phyloP scores from a whole-genome alignment of 2,888 invertebrate genomes.

The Hemithea aestivaria region DNA sequence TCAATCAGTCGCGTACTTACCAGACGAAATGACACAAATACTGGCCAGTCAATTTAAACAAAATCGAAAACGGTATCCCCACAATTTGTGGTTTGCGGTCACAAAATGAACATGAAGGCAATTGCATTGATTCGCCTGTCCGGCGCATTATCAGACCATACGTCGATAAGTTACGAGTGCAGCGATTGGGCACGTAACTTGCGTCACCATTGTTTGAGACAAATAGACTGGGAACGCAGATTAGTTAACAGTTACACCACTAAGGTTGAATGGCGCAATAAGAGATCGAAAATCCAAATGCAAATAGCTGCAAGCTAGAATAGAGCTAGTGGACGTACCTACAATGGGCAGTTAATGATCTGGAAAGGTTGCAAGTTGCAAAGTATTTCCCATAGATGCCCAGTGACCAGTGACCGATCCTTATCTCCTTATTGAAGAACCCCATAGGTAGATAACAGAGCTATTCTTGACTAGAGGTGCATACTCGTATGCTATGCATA shows the following conservation, averaged over 20 bases:
- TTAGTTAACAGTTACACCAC: constrained; percentile 19
- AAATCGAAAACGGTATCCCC: constrained; percentile 21
- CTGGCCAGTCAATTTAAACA: constrained; percentile 7
- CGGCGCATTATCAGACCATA: constrained; percentile 8
- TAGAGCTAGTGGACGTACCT: neutral
- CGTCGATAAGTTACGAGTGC: constrained; percentile 6
- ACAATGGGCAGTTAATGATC: constrained; percentile 16
- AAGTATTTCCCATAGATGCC: constrained; percentile 7
- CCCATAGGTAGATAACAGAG: no score
- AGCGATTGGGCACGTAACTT: constrained; percentile 41
- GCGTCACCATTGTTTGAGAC: constrained; percentile 45
- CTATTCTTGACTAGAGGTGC: no score
- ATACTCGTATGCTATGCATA: no score
- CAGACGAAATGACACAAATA: constrained; percentile 5
- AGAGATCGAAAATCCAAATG: constrained; percentile 12
- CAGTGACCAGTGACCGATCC: neutral
- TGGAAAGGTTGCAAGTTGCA: constrained; percentile 14
- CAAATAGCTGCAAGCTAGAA: constrained; percentile 5
- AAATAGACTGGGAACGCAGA: constrained; percentile 43
- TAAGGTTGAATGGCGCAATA: constrained; percentile 40
- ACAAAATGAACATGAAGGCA: constrained; percentile 20
- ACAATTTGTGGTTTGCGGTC: constrained; percentile 20
- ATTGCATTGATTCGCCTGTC: constrained; percentile 16
- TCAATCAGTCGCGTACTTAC: no score
- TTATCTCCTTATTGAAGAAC: no score